Percentiles rank a stretch among this genome's conserved stretches.
phyloP scores from a whole-genome alignment of 2,797 vertebrate species.

The Onychomys torridus region DNA sequence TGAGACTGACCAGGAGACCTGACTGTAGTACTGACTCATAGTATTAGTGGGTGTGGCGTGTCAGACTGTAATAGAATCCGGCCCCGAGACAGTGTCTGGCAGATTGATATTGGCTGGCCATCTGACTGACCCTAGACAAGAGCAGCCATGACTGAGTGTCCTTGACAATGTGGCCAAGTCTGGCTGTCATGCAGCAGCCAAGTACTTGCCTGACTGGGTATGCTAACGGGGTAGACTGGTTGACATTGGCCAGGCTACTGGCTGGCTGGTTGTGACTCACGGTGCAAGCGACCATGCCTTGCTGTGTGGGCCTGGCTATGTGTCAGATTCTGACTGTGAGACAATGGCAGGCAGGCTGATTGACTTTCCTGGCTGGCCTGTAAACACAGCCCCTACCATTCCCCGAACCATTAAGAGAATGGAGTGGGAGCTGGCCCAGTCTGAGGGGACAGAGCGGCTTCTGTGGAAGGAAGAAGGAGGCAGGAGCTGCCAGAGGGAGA shows the following conservation, averaged over 20 bases:
- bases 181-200: not conserved
- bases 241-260: not conserved
- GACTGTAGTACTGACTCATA: not conserved
- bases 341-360: conserved; percentile 43
- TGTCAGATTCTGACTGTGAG: conserved; percentile 9
- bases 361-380: conserved; percentile 49
- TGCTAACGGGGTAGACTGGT: not conserved
- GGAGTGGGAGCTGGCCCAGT: not conserved
- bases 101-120: not conserved
- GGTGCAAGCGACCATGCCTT: not conserved
- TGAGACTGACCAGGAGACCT: not conserved
- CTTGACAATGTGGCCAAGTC: not conserved
- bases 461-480: conserved; percentile 39
- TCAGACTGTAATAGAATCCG: not conserved
- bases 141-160: not conserved
- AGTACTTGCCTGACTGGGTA: not conserved
- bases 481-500: not conserved
- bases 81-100: not conserved
- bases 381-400: conserved; percentile 13
- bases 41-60: not conserved
- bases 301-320: not conserved
- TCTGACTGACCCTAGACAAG: not conserved
- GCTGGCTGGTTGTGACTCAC: not conserved
- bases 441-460: conserved; percentile 57
- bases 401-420: conserved; percentile 6